Conservation (phyloP, 2,888 invertebrate species). For the Andricus curvator region DNA sequence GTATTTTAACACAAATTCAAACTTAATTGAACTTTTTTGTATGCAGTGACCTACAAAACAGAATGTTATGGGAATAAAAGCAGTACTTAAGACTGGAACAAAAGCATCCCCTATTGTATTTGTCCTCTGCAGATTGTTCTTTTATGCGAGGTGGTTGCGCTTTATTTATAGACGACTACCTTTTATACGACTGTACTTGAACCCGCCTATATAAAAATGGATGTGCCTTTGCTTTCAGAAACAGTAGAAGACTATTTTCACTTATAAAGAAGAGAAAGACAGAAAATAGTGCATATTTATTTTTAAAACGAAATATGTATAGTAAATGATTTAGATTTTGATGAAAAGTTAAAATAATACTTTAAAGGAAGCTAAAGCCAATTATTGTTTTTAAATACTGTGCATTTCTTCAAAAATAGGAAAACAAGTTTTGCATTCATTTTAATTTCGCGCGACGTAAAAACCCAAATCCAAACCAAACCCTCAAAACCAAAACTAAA, state of each 20-base stretch:
- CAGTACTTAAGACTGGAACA: not conserved
- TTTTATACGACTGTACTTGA: conserved; percentile 15
- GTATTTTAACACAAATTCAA: not conserved
- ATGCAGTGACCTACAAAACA: not conserved
- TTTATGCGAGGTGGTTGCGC: not conserved
- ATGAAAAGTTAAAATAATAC: too few relatives aligned
- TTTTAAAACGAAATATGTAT: too few relatives aligned
- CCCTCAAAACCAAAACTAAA: too few relatives aligned
- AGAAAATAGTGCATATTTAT: not conserved
- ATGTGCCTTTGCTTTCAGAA: not conserved
- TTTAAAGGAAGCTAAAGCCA: too few relatives aligned
- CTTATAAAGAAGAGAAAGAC: not conserved
- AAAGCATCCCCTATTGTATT: conserved; percentile 10
- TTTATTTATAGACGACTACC: conserved; percentile 19
- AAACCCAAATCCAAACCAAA: too few relatives aligned
- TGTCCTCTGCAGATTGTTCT: conserved; percentile 3
- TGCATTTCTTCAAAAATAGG: too few relatives aligned
- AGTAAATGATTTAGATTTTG: too few relatives aligned
- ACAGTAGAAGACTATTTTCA: not conserved
- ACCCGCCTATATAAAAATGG: not conserved
- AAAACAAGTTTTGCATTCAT: too few relatives aligned
- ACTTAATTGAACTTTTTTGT: not conserved
- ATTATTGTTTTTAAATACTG: too few relatives aligned
- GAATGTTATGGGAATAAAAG: not conserved
- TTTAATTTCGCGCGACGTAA: too few relatives aligned